Conservation (phyloP, 2,113 vertebrate species). For the Tragelaphus buxtoni region DNA sequence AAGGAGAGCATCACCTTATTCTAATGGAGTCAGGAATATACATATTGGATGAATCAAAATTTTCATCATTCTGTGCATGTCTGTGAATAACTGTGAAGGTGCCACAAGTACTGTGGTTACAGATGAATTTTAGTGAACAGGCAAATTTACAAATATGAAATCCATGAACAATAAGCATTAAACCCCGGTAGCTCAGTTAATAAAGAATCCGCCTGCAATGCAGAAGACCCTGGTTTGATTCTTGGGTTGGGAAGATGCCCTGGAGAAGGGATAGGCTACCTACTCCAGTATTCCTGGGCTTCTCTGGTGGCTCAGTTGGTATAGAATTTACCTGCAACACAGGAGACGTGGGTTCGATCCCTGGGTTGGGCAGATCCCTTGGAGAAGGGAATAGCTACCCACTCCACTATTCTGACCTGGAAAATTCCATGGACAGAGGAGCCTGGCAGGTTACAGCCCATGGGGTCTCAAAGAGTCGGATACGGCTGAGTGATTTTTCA, state of each 20-base stretch:
- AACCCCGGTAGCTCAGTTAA: background rate
- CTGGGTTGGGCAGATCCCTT: background rate
- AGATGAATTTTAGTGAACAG: background rate
- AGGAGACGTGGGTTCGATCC: background rate
- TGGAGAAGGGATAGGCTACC: background rate
- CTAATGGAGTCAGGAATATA: background rate
- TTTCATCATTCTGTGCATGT: background rate
- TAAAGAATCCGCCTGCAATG: background rate
- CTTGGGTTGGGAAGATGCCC: background rate
- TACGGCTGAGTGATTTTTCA: background rate
- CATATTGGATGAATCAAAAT: background rate
- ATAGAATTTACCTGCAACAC: background rate
- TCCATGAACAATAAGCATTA: background rate
- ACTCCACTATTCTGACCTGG: background rate
- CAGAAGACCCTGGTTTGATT: background rate
- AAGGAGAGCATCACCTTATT: background rate
- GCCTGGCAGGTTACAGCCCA: background rate
- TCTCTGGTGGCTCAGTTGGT: background rate
- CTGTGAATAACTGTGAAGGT: background rate
- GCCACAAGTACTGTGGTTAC: background rate
- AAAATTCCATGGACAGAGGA: background rate
- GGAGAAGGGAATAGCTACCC: background rate
- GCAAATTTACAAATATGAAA: background rate
- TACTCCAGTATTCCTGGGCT: background rate
- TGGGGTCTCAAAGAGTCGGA: rapidly evolving